Evolutionary conservation across 2,888 invertebrate species (phyloP), one percentile per base, ranked within the genome.

Genomic region (Oscheius myriophilus): DNA sequence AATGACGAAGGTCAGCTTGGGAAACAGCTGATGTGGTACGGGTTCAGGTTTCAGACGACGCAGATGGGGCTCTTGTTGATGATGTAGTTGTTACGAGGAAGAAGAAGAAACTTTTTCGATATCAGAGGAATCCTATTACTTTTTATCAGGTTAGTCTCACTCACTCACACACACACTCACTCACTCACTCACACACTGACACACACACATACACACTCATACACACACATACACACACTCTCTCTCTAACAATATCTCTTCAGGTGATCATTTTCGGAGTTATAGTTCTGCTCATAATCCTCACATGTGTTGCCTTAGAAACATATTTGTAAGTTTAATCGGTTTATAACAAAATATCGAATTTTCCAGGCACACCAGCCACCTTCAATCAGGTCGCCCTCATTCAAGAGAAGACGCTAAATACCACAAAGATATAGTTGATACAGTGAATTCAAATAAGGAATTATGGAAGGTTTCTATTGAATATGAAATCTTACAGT

Each of bases 241-340:
- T 25, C 21, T 21, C 51, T 51, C 21, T 25, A 12, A 2, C 21
- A 6, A 3, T 11, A 4, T 21, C 11, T 25, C 52, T 66, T 61
- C 25, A 71, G 68, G 71, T 71, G 0, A 59, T 71, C 23, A 43
- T 49, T 6, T 46, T 71, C 9, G 71, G 71, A 23, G 54, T 65
- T 18, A n/a, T 61, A 14, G 63, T 71, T 11, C 65, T 71, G 9
- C 26, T 68, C 9, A 55, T 71, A n/a, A 71, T 71, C 23, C 23
- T 71, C 16, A 33, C 57, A 21, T 69, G 68, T 33, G 71, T 71
- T 14, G 61, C 54, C 7, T 33, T 71, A 21, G 71, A 71, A 66
- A 71, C 69, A 11, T 69, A 54, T 59, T 63, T 57, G 71, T 71
- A 23, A 65, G 67, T 64, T 21, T 21, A 6, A n/a, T 55, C n/a